Base-by-base conservation (phyloP, 2,888 invertebrate genomes). In the Phaonia tiefii region DNA sequence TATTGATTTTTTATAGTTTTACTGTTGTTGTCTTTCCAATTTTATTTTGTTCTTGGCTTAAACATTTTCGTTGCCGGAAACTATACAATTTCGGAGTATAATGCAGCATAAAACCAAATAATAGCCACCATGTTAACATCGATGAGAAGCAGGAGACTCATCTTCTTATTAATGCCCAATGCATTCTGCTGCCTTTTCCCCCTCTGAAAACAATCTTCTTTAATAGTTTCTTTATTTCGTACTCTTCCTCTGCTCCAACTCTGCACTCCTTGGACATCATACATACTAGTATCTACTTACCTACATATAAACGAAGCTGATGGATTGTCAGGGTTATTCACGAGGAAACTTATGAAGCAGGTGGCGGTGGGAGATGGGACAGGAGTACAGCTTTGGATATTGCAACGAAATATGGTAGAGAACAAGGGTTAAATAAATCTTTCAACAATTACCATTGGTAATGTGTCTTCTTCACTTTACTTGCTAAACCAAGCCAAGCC, bases 401-500 rank as follows among this genome's bases (percentile, higher is more conserved):
- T 5, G n/a, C 17, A 7, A 5, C 31, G 31, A 31, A 31, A 31
- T 31, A 31, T 31, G 31, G 31, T 31, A 8, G 31, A 31, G 15
- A 39, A n/a, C 39, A 17, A 60, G 58, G 63, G 69, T 49, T 54
- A 69, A 42, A 70, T 66, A 80, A 80, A 74, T 80, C 70, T 70
- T 76, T 63, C 44, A 74, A 71, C 74, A 74, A 66, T 74, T 66
- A 73, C 58, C 70, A 60, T 70, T 65, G 49, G 17, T 20, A 69
- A 70, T 69, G 49, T 73, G 44, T 58, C 65, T 80, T 75, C 60
- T 75, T 75, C 69, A 69, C 75, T 72, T 69, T 69, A 15, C 37
- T 31, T 42, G n/a, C n/a, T n/a, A n/a, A n/a, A n/a, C n/a, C n/a
- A n/a, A n/a, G n/a, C n/a, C n/a, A n/a, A n/a, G 31, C 8, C 31